These are phyloP conservation scores for Penelope pileata DNA, from an alignment of 2,113 vertebrate genomes.

Conservation along the genomic window DNA sequence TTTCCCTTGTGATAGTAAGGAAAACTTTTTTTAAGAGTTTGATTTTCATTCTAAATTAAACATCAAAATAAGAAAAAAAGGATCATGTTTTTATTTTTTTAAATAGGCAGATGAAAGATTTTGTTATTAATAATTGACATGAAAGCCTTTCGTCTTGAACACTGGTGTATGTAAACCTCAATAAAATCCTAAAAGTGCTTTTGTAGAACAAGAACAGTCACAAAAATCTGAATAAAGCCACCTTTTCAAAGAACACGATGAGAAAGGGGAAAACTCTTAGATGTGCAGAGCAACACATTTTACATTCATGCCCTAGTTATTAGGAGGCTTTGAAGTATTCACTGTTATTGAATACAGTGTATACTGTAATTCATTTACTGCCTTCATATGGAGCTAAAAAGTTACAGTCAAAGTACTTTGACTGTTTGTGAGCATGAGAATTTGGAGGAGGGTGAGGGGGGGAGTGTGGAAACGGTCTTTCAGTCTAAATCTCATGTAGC, in stretches of 20 bases:
- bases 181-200: conserved; percentile 73
- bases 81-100: conserved; percentile 74
- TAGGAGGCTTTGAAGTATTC: conserved; percentile 67
- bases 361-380: conserved; percentile 60
- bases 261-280: conserved; percentile 68
- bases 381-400: conserved; percentile 56
- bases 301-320: conserved; percentile 72
- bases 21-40: conserved; percentile 66
- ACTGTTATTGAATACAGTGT: conserved; percentile 60
- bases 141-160: conserved; percentile 73
- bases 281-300: conserved; percentile 71
- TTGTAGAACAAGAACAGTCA: conserved; percentile 75
- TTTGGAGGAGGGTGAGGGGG: background rate
- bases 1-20: conserved; percentile 64
- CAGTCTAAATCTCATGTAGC: background rate
- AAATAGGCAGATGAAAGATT: conserved; percentile 72
- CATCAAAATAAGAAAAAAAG: conserved; percentile 56
- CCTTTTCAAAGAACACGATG: conserved; percentile 72
- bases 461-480: background rate
- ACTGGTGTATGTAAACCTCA: conserved; percentile 71
- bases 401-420: conserved; percentile 28
- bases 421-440: background rate
- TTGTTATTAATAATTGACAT: conserved; percentile 76
- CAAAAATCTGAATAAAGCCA: conserved; percentile 71
- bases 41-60: conserved; percentile 77